Base-by-base conservation (phyloP, 2,113 vertebrate genomes). In the Muntiacus reevesi region DNA sequence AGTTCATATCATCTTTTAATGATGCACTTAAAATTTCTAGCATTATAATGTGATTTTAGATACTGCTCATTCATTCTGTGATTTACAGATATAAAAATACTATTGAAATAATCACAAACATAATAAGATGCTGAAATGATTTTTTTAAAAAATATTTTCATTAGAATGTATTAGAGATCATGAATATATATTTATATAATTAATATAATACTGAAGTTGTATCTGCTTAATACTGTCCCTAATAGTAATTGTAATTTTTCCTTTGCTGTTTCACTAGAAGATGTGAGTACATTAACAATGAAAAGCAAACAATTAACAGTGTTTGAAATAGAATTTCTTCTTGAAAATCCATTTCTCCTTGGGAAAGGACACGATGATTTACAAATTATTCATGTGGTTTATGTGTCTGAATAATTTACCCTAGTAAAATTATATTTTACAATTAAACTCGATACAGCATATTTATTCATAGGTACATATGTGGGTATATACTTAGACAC, bases 1-100 rank as follows among this genome's bases (percentile, higher is more conserved):
- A 89, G 86, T 98, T 93, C 13, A 30, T 91, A 45, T 33, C 15
- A 96, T 94, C 43, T 95, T 98, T 98, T 93, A 90, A 62, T 95
- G 67, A 74, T 79, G 23, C 55, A 43, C 79, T 92, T 47, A 96
- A 89, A 97, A 91, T 97, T 59, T 96, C 45, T 97, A 88, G 89
- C 16, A 74, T 84, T 91, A 57, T 45, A 52, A 93, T 97, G 92
- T 79, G 15, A 98, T 98, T 92, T 93, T 64, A 94, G 87, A 57
- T 1, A 5, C 16, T 92, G 55, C 43, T 96, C 19, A 36, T 93
- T 94, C 76, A 89, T 47, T 52, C 2, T 94, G 13, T 90, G 43
- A 19, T 91, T 91, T 95, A 83, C 23, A 97, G 91, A 86, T 95
- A 93, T 21, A 71, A 95, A 98, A 94, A 97, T 97, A 55, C 6